A percentile compares a stretch with the other conserved stretches of the same genome.
Conservation (phyloP, 2,113 vertebrate species). For the Hyla sarda region DNA sequence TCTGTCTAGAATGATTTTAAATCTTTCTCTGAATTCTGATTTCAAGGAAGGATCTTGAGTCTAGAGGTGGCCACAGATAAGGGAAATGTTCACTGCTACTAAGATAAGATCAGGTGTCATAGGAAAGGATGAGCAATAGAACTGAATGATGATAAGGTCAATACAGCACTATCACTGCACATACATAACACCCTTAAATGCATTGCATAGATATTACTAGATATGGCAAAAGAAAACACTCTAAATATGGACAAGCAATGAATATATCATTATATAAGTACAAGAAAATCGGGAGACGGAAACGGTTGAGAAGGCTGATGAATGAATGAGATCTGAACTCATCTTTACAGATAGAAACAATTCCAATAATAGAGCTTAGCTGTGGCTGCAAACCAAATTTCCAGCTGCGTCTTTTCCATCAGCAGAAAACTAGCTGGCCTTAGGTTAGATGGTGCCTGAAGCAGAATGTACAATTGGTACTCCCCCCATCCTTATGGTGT, state of each 20-base stretch:
- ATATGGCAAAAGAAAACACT: background rate
- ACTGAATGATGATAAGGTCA: constrained; percentile 35
- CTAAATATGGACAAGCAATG: background rate
- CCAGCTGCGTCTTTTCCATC: too few relatives aligned
- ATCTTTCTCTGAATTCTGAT: constrained; percentile 22
- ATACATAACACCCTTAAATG: constrained; percentile 33
- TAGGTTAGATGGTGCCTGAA: too few relatives aligned
- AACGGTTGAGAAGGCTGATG: background rate
- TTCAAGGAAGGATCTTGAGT: constrained; percentile 6
- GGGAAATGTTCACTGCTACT: background rate
- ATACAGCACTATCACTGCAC: constrained; percentile 6
- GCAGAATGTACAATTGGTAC: too few relatives aligned
- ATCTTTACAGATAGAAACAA: too few relatives aligned
- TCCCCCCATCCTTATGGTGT: too few relatives aligned
- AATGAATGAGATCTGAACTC: too few relatives aligned
- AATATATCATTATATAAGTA: background rate
- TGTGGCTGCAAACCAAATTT: too few relatives aligned
- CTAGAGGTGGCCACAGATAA: constrained; percentile 31
- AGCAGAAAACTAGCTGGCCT: too few relatives aligned
- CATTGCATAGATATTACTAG: background rate
- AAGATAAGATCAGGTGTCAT: constrained; percentile 42
- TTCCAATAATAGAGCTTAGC: too few relatives aligned
- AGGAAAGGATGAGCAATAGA: constrained; percentile 16
- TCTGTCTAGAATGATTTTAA: background rate
- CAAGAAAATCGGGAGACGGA: background rate